phyloP scores from a whole-genome alignment of 2,888 invertebrate genomes.

The Crioceris asparagi region DNA sequence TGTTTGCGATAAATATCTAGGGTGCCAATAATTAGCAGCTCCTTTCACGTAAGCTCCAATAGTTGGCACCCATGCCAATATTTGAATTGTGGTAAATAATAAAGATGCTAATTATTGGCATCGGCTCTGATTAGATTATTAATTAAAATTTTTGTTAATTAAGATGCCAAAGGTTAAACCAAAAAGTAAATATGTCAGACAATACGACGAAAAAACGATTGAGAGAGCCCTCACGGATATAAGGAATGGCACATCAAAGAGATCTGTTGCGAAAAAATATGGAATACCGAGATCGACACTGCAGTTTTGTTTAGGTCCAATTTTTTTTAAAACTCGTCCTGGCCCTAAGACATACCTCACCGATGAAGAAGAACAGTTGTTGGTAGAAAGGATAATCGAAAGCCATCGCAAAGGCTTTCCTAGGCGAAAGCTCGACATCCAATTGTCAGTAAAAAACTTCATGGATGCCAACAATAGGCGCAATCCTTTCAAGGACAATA shows the following conservation, averaged over 20 bases:
- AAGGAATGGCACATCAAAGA: conserved; percentile 7
- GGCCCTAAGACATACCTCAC: conserved; percentile 8
- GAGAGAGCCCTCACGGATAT: conserved; percentile 9
- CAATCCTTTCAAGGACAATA: conserved; percentile 3
- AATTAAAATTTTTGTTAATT: too few species aligned
- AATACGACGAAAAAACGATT: conserved; percentile 7
- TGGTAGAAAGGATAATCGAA: too few species aligned
- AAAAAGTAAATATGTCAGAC: too few species aligned
- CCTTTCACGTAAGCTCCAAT: too few species aligned
- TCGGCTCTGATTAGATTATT: too few species aligned
- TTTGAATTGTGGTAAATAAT: too few species aligned
- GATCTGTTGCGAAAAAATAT: conserved; percentile 11
- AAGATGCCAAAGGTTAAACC: too few species aligned
- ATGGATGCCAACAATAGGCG: conserved; percentile 7
- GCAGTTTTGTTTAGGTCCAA: conserved; percentile 11
- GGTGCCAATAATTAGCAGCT: too few species aligned
- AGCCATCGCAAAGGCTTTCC: conserved; percentile 13
- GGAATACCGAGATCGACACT: conserved; percentile 10
- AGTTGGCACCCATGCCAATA: too few species aligned
- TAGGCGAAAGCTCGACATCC: conserved; percentile 12
- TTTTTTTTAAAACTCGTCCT: conserved; percentile 10
- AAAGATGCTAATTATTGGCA: too few species aligned
- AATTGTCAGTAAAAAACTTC: conserved; percentile 13
- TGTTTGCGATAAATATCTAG: too few species aligned
- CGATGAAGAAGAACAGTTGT: conserved; percentile 3